These are phyloP conservation scores for Helicolenus hilgendorfi DNA, from an alignment of 2,797 vertebrate genomes.

Conservation along the genomic window DNA sequence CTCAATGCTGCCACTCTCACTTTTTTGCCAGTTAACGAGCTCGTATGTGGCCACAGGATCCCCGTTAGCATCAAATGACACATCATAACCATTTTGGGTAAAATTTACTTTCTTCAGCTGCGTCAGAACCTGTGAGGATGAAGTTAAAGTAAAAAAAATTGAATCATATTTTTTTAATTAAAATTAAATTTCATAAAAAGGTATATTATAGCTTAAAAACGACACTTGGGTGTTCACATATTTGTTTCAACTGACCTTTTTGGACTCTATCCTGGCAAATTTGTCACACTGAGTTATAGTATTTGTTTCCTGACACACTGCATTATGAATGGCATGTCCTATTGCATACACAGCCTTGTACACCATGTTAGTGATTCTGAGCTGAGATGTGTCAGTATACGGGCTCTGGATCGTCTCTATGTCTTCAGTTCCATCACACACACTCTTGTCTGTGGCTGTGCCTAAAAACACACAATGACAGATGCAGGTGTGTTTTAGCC, in stretches of 20 bases:
- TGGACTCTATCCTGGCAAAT: conserved; percentile 48
- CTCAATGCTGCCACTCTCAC: conserved; percentile 47
- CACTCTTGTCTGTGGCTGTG: neutral
- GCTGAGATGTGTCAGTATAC: conserved; percentile 83
- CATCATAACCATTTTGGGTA: conserved; percentile 77
- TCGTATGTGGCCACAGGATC: conserved; percentile 87
- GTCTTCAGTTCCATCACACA: conserved; percentile 79
- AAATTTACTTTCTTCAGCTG: conserved; percentile 80
- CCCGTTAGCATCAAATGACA: conserved; percentile 87
- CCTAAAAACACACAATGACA: conserved; percentile 15
- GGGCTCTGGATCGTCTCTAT: conserved; percentile 58
- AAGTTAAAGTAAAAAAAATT: accelerated
- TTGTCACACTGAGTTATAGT: conserved; percentile 59
- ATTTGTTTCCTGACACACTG: conserved; percentile 63
- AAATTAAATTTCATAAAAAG: no score
- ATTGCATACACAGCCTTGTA: conserved; percentile 81
- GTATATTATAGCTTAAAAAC: neutral
- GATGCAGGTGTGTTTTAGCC: neutral
- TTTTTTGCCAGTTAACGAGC: conserved; percentile 87
- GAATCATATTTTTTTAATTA: neutral
- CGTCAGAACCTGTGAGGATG: conserved; percentile 64
- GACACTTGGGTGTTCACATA: neutral
- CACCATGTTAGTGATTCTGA: conserved; percentile 84
- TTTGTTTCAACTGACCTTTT: conserved; percentile 57
- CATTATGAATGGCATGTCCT: conserved; percentile 69